phyloP scores from a whole-genome alignment of 2,888 invertebrate genomes.

The Thecophora atra region DNA sequence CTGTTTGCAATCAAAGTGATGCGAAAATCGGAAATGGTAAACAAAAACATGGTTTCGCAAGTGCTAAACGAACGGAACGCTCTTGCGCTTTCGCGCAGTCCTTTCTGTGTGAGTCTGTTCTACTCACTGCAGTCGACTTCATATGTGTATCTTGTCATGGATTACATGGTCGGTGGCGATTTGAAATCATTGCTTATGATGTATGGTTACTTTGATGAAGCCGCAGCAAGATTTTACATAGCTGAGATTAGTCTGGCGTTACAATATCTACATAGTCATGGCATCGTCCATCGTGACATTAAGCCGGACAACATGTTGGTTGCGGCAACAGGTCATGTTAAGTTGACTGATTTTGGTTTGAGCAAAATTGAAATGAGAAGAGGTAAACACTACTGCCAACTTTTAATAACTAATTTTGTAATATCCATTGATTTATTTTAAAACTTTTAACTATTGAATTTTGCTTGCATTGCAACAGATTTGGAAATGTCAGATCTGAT shows the following conservation, averaged over 20 bases:
- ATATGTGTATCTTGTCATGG: constrained; percentile 94
- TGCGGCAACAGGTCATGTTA: constrained; percentile 88
- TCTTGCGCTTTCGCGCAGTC: constrained; percentile 86
- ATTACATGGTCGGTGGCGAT: constrained; percentile 97
- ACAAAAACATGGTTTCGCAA: constrained; percentile 94
- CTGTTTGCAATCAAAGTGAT: constrained; percentile 93
- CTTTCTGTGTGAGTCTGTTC: constrained; percentile 93
- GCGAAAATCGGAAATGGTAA: constrained; percentile 94
- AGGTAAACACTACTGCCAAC: constrained; percentile 63
- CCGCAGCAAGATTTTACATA: constrained; percentile 89
- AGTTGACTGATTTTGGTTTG: constrained; percentile 95
- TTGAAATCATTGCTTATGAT: constrained; percentile 88
- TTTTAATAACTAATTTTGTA: not conserved
- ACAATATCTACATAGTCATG: constrained; percentile 90
- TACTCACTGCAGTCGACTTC: constrained; percentile 90
- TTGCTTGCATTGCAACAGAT: constrained; percentile 74
- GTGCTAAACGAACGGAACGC: constrained; percentile 94
- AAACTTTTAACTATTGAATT: not conserved
- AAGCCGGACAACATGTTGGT: constrained; percentile 95
- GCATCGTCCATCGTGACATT: constrained; percentile 89
- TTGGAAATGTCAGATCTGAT: constrained; percentile 85
- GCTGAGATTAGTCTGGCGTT: constrained; percentile 90
- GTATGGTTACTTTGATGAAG: constrained; percentile 90
- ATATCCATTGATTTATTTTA: not conserved
- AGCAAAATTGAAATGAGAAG: constrained; percentile 82